These are phyloP conservation scores for Punctoribates punctum DNA, from an alignment of 2,888 invertebrate genomes.

Conservation along the genomic window DNA sequence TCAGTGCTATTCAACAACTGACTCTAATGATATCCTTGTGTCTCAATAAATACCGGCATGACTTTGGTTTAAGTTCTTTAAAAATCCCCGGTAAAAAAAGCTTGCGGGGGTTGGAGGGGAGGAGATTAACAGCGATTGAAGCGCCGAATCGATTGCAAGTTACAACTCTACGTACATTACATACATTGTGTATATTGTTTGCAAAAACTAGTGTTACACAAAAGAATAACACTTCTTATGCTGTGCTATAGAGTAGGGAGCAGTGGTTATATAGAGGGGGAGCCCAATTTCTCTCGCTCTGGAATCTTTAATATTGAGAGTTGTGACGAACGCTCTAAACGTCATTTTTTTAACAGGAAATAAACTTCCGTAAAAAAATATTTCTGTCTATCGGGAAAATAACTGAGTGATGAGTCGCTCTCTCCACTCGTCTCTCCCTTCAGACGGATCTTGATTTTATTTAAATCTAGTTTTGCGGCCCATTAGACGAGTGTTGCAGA, in stretches of 20 bases:
- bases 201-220: background rate
- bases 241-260: too few relatives aligned
- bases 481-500: too few relatives aligned
- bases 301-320: background rate
- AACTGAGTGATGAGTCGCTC: background rate
- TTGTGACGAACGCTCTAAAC: background rate
- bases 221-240: too few relatives aligned
- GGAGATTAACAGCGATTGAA: background rate
- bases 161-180: too few relatives aligned
- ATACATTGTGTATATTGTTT: background rate
- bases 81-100: conserved; percentile 28
- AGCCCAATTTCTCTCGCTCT: too few relatives aligned
- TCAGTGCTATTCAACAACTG: background rate
- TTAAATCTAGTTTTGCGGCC: too few relatives aligned
- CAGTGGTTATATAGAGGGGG: conserved; percentile 23
- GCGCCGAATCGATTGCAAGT: conserved; percentile 19
- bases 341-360: conserved; percentile 21
- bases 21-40: background rate
- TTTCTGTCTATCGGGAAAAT: conserved; percentile 1
- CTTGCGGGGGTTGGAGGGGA: background rate
- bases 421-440: background rate
- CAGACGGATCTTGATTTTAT: background rate
- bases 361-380: conserved; percentile 28
- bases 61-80: conserved; percentile 25
- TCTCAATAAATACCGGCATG: conserved; percentile 34